Evolutionary conservation across 2,113 vertebrate genomes (phyloP), one percentile per base, ranked within the genome.

Genomic region (Zosterops japonicus): DNA sequence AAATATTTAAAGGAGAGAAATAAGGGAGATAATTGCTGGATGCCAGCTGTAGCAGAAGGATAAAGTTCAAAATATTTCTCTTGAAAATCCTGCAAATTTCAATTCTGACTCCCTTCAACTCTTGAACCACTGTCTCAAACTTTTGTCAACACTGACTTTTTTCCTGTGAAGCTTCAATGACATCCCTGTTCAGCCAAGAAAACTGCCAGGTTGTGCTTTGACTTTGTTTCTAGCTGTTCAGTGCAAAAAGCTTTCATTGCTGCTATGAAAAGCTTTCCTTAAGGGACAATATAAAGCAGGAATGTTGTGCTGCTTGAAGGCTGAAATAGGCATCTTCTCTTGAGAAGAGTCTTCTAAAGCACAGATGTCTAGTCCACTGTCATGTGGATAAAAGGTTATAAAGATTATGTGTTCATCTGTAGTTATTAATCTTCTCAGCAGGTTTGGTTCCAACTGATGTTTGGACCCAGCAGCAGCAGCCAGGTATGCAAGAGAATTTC

Each of bases 151-250:
- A 36, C 29, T 39, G 76, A 64, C 72, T 47, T 88, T 61, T 83
- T 77, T 68, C 68, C 60, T 83, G 53, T 60, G 88, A 71, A 20
- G 27, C 76, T 90, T 93, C 88, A 88, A 2, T 63, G 60, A 42
- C 52, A 81, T 77, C 64, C 70, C 85, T 81, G 50, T 87, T 93
- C 72, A 95, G 80, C 64, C 76, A 84, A 81, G 68, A 83, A 83
- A 95, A 74, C 83, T 92, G 83, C 68, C 72, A 89, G 71, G 89
- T 90, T 95, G 83, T 94, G 83, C 83, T 97, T 92, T 89, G 89
- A 90, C 91, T 97, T 96, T 68, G 71, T 33, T 86, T 94, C 93
- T 91, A 94, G 95, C 83, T 96, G 93, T 94, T 96, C 72, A 78
- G 64, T 92, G 89, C 42, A 90, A 44, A 89, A 95, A 93, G 59